These are phyloP conservation scores for Podargus strigoides DNA, from an alignment of 2,797 vertebrate genomes.

Conservation along the genomic window DNA sequence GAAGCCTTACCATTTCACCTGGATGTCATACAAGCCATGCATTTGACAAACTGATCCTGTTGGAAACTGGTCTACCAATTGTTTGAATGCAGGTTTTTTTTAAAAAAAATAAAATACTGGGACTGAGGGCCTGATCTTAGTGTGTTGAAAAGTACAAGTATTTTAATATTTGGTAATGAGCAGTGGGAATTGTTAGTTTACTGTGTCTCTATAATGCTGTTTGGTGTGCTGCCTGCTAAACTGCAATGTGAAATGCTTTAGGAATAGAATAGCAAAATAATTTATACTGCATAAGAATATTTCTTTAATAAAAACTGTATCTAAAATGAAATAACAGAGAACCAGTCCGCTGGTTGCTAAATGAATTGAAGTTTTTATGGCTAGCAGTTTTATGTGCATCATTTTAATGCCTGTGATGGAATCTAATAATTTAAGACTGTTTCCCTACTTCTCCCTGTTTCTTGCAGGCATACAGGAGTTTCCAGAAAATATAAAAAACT, in stretches of 20 bases:
- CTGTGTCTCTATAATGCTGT: neutral
- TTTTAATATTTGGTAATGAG: neutral
- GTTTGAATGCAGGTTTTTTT: neutral
- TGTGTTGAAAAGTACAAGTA: neutral
- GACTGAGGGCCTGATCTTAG: neutral
- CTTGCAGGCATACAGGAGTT: slow-evolving; percentile 96
- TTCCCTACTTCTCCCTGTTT: neutral
- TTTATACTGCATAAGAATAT: neutral
- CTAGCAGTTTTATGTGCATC: neutral
- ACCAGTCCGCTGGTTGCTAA: neutral
- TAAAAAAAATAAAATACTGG: neutral
- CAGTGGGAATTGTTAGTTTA: neutral
- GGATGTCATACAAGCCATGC: neutral
- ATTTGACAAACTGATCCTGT: neutral
- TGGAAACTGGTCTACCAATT: neutral
- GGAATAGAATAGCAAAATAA: neutral
- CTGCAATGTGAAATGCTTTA: neutral
- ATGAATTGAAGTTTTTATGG: neutral
- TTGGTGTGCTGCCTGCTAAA: neutral
- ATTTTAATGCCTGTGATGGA: neutral
- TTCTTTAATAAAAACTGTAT: neutral
- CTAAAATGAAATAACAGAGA: neutral
- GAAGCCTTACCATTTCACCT: neutral
- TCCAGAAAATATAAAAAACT: slow-evolving; percentile 99
- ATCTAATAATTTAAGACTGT: neutral